A percentile compares a stretch with the other conserved stretches of the same genome.
These are phyloP conservation scores for Ornithoptera priamus DNA, from an alignment of 2,888 invertebrate species.

Conservation along the genomic window DNA sequence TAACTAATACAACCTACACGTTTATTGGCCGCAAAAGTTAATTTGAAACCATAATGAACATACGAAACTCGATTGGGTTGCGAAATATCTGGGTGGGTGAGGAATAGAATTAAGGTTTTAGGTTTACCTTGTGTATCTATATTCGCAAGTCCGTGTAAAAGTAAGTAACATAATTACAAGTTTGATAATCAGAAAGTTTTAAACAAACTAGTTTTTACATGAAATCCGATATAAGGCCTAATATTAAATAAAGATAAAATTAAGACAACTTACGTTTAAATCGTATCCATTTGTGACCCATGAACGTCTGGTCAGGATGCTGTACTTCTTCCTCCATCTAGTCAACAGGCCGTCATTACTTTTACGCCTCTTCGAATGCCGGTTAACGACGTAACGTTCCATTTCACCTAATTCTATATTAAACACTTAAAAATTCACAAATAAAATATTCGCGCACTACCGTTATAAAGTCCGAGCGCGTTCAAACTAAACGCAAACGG, in stretches of 20 bases:
- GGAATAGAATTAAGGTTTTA: conserved; percentile 1
- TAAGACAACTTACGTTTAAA: conserved; percentile 59
- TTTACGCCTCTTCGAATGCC: conserved; percentile 63
- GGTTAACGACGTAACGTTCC: conserved; percentile 67
- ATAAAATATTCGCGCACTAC: conserved; percentile 33
- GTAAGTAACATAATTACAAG: too few relatives aligned
- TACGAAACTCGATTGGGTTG: neutral
- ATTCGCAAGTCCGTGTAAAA: too few relatives aligned
- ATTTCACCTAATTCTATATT: conserved; percentile 46
- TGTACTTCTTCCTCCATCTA: conserved; percentile 65
- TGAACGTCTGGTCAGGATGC: conserved; percentile 54
- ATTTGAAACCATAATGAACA: neutral
- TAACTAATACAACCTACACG: too few relatives aligned
- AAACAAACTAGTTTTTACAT: too few relatives aligned
- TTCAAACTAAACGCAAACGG: conserved; percentile 55
- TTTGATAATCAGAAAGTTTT: too few relatives aligned
- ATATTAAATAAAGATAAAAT: neutral
- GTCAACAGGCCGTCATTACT: conserved; percentile 60
- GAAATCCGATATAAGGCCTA: neutral
- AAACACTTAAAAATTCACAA: conserved; percentile 43
- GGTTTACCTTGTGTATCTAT: neutral
- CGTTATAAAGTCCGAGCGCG: conserved; percentile 44
- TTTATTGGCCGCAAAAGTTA: neutral
- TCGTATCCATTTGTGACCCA: conserved; percentile 70
- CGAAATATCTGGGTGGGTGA: conserved; percentile 15